Base-by-base conservation (phyloP, 2,888 invertebrate species). In the Leucania comma region DNA sequence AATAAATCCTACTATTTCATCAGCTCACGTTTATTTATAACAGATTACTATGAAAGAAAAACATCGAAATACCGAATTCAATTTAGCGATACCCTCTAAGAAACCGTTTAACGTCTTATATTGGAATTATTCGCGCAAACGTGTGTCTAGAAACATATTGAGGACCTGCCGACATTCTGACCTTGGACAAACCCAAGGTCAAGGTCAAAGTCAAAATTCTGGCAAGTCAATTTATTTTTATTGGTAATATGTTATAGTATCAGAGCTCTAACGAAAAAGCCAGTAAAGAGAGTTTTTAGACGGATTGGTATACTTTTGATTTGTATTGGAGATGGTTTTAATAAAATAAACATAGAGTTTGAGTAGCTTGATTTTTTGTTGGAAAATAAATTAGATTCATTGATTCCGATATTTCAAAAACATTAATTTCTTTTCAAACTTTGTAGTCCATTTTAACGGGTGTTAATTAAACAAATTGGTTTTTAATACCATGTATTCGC, bases 221-320 rank as follows among this genome's bases (percentile, higher is more conserved):
- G 57, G 50, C 56, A 50, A 78, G 56, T 72, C 72, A 64, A 80
- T 84, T 83, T 80, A 70, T 73, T 80, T 81, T 80, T 75, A 78
- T 81, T 56, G 68, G 53, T 65, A 76, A 73, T 72, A 63, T 74
- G 61, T 79, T 50, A 68, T 51, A 29, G 67, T 70, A 65, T 63
- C 64, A 62, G 29, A 26, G 58, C 42, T 60, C 8, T 69, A 69
- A 80, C 51, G 51, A 59, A 67, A 54, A 64, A 57, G n/a, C 50
- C 20, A 51, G 24, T 62, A 50, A 60, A 66, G 38, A 59, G 29
- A 29, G 54, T 35, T 59, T 72, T 72, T 26, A 59, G 26, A 54
- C 29, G 50, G n/a, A 48, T 42, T 59, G 42, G n/a, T 50, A 58
- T n/a, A 51, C 14, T 22, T 58, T 62, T 53, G 38, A 62, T 56